Conservation (phyloP, 2,888 invertebrate species). For the Opisthograptis luteolata region DNA sequence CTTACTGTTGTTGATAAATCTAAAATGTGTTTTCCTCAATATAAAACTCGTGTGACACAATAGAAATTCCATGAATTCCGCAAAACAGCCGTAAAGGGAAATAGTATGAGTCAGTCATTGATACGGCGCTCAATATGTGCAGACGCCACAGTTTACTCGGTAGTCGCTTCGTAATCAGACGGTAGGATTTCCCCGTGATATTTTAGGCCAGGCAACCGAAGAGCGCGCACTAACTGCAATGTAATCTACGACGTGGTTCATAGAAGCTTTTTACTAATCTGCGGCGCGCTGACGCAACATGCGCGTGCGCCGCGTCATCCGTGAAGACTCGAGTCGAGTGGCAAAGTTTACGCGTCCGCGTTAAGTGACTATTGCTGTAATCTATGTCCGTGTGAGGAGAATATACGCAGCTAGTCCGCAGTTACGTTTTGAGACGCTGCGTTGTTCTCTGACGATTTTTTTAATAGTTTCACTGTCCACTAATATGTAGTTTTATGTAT, state of each 20-base stretch:
- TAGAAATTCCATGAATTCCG: not conserved
- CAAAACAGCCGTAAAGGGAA: not conserved
- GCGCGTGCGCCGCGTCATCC: constrained; percentile 47
- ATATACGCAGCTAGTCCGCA: too few relatives aligned
- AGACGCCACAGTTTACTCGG: constrained; percentile 2
- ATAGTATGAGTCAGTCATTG: constrained; percentile 24
- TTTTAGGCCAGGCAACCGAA: constrained; percentile 22
- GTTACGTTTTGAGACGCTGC: too few relatives aligned
- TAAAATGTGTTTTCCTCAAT: not conserved
- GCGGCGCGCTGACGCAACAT: constrained; percentile 46
- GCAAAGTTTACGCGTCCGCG: constrained; percentile 28
- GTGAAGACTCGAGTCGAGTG: too few relatives aligned
- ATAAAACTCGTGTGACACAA: not conserved
- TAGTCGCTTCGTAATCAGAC: constrained; percentile 16
- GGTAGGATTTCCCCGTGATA: constrained; percentile 46
- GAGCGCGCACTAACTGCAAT: not conserved
- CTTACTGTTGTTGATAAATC: too few relatives aligned
- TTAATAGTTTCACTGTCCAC: too few relatives aligned
- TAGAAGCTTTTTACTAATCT: constrained; percentile 22
- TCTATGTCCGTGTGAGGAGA: not conserved
- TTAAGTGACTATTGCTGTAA: constrained; percentile 4
- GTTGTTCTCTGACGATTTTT: too few relatives aligned
- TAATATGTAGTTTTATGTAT: too few relatives aligned
- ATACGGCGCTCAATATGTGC: constrained; percentile 20
- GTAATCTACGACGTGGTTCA: constrained; percentile 6